Evolutionary conservation across 2,888 invertebrate genomes (phyloP).

Genomic region (Sphaeridia pumilis): DNA sequence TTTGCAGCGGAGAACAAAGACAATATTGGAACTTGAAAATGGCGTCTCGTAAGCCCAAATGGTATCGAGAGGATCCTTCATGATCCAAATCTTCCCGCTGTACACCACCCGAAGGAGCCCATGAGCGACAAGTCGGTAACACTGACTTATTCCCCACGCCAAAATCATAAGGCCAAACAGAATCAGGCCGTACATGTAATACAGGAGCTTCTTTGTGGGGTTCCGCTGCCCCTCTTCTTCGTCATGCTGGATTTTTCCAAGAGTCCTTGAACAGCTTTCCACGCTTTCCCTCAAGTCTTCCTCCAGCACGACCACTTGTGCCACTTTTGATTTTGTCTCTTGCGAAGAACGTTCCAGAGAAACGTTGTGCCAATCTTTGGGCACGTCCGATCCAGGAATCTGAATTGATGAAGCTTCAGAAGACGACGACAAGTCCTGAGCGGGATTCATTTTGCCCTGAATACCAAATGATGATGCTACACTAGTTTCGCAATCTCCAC

Average conservation of each 20-base stretch:
- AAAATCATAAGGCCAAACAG: background rate
- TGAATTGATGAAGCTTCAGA: too few relatives aligned
- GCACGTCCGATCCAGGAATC: too few relatives aligned
- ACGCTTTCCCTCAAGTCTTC: too few relatives aligned
- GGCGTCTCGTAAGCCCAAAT: constrained; percentile 26
- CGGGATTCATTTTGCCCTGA: too few relatives aligned
- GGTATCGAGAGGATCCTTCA: constrained; percentile 23
- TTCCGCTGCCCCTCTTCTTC: background rate
- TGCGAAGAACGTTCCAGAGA: background rate
- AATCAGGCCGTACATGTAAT: background rate
- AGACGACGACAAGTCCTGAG: too few relatives aligned
- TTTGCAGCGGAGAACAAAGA: constrained; percentile 22
- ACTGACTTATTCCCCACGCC: background rate
- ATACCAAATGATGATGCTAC: too few relatives aligned
- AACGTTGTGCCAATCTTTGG: background rate
- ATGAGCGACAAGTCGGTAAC: constrained; percentile 7
- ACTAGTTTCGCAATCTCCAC: too few relatives aligned
- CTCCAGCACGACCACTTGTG: too few relatives aligned
- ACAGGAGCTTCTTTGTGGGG: background rate
- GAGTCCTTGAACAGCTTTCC: too few relatives aligned
- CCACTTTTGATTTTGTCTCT: too few relatives aligned
- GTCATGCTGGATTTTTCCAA: background rate
- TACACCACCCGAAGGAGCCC: constrained; percentile 1
- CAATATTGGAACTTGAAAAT: constrained; percentile 25
- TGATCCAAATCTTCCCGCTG: constrained; percentile 4